Evolutionary conservation across 2,113 vertebrate species (phyloP), one percentile per base, ranked within the genome.

Genomic region (Dasyurus viverrinus): DNA sequence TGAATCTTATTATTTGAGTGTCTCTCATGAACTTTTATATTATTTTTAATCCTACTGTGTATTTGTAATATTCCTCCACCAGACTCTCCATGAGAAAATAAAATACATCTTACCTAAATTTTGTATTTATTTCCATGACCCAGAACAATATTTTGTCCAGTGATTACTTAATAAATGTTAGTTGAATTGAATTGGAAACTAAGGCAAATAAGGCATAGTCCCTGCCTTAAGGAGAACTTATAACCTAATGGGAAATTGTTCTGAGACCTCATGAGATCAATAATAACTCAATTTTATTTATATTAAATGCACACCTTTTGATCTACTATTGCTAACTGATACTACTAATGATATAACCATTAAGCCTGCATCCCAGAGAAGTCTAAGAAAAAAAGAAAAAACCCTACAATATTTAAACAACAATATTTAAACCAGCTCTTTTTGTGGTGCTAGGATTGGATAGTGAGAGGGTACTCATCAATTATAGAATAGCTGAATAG

Each of bases 271-370:
- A 54, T 60, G 90, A 89, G 50, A 53, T 95, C 46, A 52, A 26
- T 93, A 91, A 94, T 93, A 97, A 95, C 93, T 92, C 95, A 46
- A 93, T 95, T 97, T 97, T 93, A 94, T n/a, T n/a, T n/a, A 97
- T 96, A 89, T 50, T 92, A 12, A 90, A 55, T 91, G 89, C 92
- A 68, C 54, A 84, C 46, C 12, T 12, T 68, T 68, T 68, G 30
- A 36, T 68, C 14, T 5, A 52, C 9, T 52, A 52, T 52, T 52
- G 50, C 50, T 52, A 52, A 52, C 50, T 52, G 50, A 52, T 10
- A 52, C 50, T 52, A 52, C 9, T 52, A 76, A 12, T 76, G 60
- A 76, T 76, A 76, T 1, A 19, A 19, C 12, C 14, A n/a, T 16
- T n/a, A n/a, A n/a, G 60, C 60, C 36, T 76, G 5, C 36, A n/a